Evolutionary conservation across 2,888 invertebrate genomes (phyloP), one percentile per base, ranked within the genome.

Genomic region (Hypolimnas misippus): DNA sequence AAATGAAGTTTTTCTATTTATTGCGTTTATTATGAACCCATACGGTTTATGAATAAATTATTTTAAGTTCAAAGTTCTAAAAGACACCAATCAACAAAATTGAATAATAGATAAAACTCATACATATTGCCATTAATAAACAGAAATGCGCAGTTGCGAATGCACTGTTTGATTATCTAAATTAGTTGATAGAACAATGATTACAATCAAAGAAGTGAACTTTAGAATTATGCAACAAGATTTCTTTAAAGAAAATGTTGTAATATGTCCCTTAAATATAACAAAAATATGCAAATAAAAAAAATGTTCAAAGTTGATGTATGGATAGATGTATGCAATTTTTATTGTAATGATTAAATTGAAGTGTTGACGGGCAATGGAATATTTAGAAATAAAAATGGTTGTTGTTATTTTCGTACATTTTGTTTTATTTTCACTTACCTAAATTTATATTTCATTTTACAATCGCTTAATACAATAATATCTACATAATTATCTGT

Each of bases 311-410:
- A 59, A 53, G 21, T 46, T 44, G 16, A 35, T 55, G 57, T 52
- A 58, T 60, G 54, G n/a, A 33, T 63, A 61, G 31, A 66, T 71
- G 67, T 72, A 69, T 49, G 52, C 76, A 76, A 71, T 69, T 72
- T 73, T 75, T 77, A 80, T 79, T 76, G 70, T 77, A 71, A 67
- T 75, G 76, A 75, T 76, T 14, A 40, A 52, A 53, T 14, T 33
- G 25, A 57, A 75, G 68, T 75, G 54, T 54, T 65, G 51, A 81
- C 76, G 84, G 86, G 82, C 84, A 81, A 79, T 76, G 78, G 79
- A 81, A 70, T 74, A 77, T 75, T 79, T 79, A 76, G 63, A 54
- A 85, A 83, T 85, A 82, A 82, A 46, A 83, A 78, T 81, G 79
- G 78, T 85, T 84, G 79, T 84, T 84, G 73, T 83, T 81, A 78